Evolutionary conservation across 2,797 vertebrate species (phyloP).

Genomic region (Coluber constrictor): DNA sequence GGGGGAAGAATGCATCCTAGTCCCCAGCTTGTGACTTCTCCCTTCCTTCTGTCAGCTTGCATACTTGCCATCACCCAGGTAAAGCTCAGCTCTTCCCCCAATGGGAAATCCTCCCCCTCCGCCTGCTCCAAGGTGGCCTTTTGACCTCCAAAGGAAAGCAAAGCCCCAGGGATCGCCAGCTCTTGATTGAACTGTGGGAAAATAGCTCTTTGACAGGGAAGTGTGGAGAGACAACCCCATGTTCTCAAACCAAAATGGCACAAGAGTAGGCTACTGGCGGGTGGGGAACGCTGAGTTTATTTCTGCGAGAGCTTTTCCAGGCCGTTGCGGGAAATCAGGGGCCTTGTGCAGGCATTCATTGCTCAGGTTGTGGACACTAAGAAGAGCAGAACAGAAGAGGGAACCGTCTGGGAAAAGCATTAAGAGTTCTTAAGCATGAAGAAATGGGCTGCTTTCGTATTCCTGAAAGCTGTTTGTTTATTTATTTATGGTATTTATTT

Average conservation of each 20-base stretch:
- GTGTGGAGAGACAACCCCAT: constrained; percentile 55
- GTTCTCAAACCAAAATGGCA: constrained; percentile 53
- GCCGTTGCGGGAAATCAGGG: constrained; percentile 18
- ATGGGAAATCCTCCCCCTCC: constrained; percentile 69
- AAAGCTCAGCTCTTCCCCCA: constrained; percentile 67
- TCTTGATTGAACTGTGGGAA: constrained; percentile 46
- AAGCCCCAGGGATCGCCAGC: constrained; percentile 62
- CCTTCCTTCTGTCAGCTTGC: constrained; percentile 71
- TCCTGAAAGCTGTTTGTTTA: not conserved
- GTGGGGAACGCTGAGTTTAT: constrained; percentile 2
- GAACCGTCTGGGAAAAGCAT: not conserved
- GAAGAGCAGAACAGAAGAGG: not conserved
- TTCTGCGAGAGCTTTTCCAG: not conserved
- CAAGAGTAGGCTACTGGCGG: constrained; percentile 25
- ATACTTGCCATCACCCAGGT: constrained; percentile 81
- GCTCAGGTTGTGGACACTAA: not conserved
- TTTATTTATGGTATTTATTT: too few relatives aligned
- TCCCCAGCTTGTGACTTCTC: constrained; percentile 70
- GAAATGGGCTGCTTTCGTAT: not conserved
- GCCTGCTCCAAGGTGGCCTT: constrained; percentile 56
- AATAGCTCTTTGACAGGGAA: constrained; percentile 57
- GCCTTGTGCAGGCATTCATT: not conserved
- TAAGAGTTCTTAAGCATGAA: not conserved
- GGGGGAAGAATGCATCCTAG: constrained; percentile 67
- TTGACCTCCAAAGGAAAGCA: constrained; percentile 65